These are phyloP conservation scores for Helicoverpa armigera DNA, from an alignment of 1,140 invertebrate species.

Conservation along the genomic window DNA sequence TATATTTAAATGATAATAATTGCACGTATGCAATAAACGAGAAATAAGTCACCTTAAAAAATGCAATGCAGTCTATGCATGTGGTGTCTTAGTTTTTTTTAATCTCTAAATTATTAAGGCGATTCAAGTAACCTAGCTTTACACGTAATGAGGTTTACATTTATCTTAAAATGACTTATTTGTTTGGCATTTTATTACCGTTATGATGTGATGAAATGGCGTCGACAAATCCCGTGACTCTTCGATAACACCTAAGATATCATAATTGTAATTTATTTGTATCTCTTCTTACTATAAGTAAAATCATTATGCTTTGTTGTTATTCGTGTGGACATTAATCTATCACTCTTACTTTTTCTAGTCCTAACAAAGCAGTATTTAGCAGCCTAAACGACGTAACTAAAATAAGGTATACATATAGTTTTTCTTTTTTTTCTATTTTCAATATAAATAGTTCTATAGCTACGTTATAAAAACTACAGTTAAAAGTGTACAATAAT, in stretches of 20 bases:
- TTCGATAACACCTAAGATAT: constrained; percentile 28
- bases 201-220: constrained; percentile 71
- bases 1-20: constrained; percentile 56
- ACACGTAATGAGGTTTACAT: constrained; percentile 78
- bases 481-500: constrained; percentile 83
- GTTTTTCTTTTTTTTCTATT: constrained; percentile 63
- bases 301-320: constrained; percentile 78
- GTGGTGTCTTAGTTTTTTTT: constrained; percentile 73
- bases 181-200: constrained; percentile 77
- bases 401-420: constrained; percentile 78
- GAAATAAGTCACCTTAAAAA: constrained; percentile 72
- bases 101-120: constrained; percentile 77
- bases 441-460: constrained; percentile 82
- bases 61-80: constrained; percentile 83
- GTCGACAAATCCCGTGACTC: constrained; percentile 9
- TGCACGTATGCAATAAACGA: constrained; percentile 64
- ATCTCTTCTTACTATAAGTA: constrained; percentile 49
- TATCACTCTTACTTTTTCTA: constrained; percentile 70
- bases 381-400: constrained; percentile 70
- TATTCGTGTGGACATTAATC: constrained; percentile 72
- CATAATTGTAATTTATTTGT: constrained; percentile 49
- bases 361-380: constrained; percentile 74
- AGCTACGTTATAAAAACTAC: constrained; percentile 79
- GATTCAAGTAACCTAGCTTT: constrained; percentile 76
- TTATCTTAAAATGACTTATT: constrained; percentile 71